Evolutionary conservation across 2,113 vertebrate genomes (phyloP).

Genomic region (Nothocercus nigrocapillus): DNA sequence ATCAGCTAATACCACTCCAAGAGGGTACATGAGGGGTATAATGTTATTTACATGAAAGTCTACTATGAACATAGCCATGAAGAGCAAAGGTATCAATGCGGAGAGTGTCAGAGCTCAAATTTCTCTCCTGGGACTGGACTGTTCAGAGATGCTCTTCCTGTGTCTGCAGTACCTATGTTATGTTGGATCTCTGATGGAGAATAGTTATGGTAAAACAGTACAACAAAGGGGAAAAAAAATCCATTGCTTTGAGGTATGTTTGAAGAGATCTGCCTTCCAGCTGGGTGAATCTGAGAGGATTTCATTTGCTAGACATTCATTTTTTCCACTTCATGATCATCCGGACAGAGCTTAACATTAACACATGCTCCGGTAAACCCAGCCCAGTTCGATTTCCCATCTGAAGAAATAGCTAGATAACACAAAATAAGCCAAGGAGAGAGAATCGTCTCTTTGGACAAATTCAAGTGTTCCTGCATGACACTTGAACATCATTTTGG

Average conservation of each 20-base stretch:
- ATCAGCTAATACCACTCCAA: not conserved
- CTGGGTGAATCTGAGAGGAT: not conserved
- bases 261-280: not conserved
- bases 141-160: not conserved
- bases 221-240: not conserved
- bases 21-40: not conserved
- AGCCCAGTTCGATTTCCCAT: not conserved
- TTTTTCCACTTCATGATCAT: not conserved
- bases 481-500: not conserved
- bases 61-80: not conserved
- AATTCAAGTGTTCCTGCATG: not conserved
- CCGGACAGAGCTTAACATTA: not conserved
- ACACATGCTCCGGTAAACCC: not conserved
- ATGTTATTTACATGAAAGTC: not conserved
- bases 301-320: not conserved
- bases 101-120: not conserved
- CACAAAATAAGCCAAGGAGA: not conserved
- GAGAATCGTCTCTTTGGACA: not conserved
- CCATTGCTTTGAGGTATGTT: not conserved
- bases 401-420: slow-evolving; percentile 1
- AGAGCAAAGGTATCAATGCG: not conserved
- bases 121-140: not conserved
- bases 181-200: not conserved
- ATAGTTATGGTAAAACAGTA: not conserved
- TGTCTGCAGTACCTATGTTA: not conserved